Conservation (phyloP, 2,113 vertebrate species). For the Paracanthobrama guichenoti region DNA sequence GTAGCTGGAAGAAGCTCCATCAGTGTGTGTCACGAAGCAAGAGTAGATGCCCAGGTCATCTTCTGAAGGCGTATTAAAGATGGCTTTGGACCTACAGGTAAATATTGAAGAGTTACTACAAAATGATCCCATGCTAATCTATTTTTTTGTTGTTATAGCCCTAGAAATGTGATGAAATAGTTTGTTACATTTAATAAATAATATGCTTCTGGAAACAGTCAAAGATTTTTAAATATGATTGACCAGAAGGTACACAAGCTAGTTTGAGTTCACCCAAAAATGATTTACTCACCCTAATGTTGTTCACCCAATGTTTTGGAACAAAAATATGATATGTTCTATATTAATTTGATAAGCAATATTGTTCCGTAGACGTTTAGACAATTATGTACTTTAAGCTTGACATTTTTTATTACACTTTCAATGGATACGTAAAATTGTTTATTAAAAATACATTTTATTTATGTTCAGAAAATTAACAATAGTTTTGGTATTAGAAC, state of each 20-base stretch:
- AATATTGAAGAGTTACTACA: background rate
- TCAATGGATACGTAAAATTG: background rate
- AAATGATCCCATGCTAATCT: background rate
- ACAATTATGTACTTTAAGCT: background rate
- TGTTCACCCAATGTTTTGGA: background rate
- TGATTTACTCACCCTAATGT: background rate
- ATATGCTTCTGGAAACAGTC: background rate
- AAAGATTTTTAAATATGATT: background rate
- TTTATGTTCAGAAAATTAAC: no score
- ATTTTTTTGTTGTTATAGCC: background rate
- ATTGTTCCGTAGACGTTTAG: no score
- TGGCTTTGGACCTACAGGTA: slow-evolving; percentile 82
- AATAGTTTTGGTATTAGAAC: background rate
- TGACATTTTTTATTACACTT: background rate
- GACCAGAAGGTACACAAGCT: background rate
- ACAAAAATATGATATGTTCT: background rate
- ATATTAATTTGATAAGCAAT: background rate
- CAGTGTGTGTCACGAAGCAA: slow-evolving; percentile 89
- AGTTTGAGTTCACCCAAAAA: background rate
- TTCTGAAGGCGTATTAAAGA: slow-evolving; percentile 82
- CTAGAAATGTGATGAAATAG: background rate
- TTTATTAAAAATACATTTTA: no score
- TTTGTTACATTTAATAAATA: background rate
- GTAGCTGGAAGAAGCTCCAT: slow-evolving; percentile 91
- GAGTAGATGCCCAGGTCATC: slow-evolving; percentile 94